Percentiles rank a stretch among this genome's conserved stretches.
These are phyloP conservation scores for Morus bassanus DNA, from an alignment of 2,797 vertebrate species.

Conservation along the genomic window DNA sequence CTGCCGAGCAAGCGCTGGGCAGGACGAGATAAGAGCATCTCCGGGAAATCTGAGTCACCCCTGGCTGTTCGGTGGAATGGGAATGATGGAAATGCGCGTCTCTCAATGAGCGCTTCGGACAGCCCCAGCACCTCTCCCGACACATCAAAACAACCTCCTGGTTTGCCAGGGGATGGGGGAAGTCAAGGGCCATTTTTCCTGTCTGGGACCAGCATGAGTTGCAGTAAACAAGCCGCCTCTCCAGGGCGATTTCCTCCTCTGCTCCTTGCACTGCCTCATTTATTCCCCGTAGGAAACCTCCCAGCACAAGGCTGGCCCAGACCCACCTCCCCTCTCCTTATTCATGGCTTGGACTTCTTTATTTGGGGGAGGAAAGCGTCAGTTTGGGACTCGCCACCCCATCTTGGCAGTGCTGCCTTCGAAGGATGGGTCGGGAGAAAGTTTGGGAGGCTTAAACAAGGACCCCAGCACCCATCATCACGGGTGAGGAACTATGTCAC, in stretches of 20 bases:
- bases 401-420: neutral
- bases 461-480: neutral
- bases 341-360: neutral
- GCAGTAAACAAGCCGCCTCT: neutral
- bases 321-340: neutral
- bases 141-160: neutral
- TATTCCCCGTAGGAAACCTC: fast-evolving
- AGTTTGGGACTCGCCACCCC: fast-evolving
- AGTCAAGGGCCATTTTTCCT: neutral
- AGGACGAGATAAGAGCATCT: constrained; percentile 60
- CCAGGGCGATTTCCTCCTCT: neutral
- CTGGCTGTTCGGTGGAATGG: neutral
- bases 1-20: neutral
- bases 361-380: neutral
- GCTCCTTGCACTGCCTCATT: neutral
- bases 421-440: neutral
- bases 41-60: constrained; percentile 70
- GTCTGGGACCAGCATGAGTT: neutral
- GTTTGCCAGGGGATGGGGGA: neutral
- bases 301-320: fast-evolving
- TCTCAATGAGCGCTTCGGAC: neutral
- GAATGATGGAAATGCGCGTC: fast-evolving
- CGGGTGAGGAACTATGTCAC: neutral
- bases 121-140: neutral
- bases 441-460: neutral